A percentile compares a stretch with the other conserved stretches of the same genome.
Evolutionary conservation across 2,888 invertebrate species (phyloP).

Genomic region (Glyphotaelius pellucidus): DNA sequence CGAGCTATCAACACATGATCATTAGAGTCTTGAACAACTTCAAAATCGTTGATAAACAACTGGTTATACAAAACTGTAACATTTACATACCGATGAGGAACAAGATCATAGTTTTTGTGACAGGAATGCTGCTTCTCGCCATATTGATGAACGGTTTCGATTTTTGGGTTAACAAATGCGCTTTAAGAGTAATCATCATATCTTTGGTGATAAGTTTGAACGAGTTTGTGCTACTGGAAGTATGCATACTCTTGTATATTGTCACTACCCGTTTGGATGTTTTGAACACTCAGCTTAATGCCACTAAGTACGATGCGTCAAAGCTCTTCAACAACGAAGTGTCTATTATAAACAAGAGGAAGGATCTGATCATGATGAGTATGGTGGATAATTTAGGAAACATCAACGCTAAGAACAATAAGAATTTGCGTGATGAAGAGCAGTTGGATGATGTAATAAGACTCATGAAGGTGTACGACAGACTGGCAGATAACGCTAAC

Average conservation of each 20-base stretch:
- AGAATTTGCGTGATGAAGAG: slow-evolving; percentile 45
- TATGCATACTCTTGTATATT: slow-evolving; percentile 57
- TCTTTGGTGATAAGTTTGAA: slow-evolving; percentile 51
- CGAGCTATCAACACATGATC: slow-evolving; percentile 62
- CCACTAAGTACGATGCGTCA: slow-evolving; percentile 60
- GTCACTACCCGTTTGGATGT: slow-evolving; percentile 57
- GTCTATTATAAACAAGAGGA: slow-evolving; percentile 49
- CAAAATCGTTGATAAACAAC: slow-evolving; percentile 61
- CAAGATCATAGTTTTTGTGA: slow-evolving; percentile 45
- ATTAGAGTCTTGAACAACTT: slow-evolving; percentile 61
- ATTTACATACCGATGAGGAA: slow-evolving; percentile 60
- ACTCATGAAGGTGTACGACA: slow-evolving; percentile 62
- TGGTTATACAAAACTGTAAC: slow-evolving; percentile 51
- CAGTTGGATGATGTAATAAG: slow-evolving; percentile 60
- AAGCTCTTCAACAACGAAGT: slow-evolving; percentile 61
- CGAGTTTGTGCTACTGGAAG: slow-evolving; percentile 58
- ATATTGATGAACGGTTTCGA: slow-evolving; percentile 31
- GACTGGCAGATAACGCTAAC: slow-evolving; percentile 64
- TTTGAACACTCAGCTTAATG: slow-evolving; percentile 60
- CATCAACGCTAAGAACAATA: background rate
- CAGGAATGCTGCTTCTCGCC: slow-evolving; percentile 23
- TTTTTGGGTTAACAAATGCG: slow-evolving; percentile 13
- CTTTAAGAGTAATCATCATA: background rate
- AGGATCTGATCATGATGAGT: slow-evolving; percentile 50
- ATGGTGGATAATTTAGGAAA: slow-evolving; percentile 15